phyloP scores from a whole-genome alignment of 2,113 vertebrate species.

The Otolemur garnettii region DNA sequence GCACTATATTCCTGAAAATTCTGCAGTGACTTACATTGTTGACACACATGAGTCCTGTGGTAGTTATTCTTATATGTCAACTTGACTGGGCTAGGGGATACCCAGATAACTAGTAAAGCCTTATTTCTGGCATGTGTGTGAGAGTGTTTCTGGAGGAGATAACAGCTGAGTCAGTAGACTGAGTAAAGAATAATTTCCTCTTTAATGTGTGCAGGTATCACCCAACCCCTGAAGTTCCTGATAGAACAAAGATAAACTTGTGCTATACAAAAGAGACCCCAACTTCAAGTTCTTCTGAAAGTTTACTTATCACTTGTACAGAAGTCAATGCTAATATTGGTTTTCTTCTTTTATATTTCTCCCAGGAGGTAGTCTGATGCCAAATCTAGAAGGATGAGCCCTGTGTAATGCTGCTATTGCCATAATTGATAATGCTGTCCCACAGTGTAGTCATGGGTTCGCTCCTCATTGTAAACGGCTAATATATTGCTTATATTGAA shows the following conservation, averaged over 20 bases:
- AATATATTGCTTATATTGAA: conserved; percentile 68
- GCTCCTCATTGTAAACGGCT: conserved; percentile 69
- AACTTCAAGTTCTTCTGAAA: conserved; percentile 15
- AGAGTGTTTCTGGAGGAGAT: not conserved
- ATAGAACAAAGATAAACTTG: not conserved
- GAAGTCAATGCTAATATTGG: conserved; percentile 27
- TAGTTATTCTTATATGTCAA: not conserved
- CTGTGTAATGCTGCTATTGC: conserved; percentile 22
- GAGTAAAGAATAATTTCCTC: not conserved
- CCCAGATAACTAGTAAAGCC: not conserved
- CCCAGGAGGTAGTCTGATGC: not conserved
- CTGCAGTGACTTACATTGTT: not conserved
- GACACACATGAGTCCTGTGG: not conserved
- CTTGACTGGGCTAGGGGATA: not conserved
- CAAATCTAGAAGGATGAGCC: conserved; percentile 43
- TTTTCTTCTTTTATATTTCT: conserved; percentile 35
- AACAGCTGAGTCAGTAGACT: not conserved
- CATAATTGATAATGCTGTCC: conserved; percentile 68
- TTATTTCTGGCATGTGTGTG: not conserved
- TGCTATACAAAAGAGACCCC: not conserved
- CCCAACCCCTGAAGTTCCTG: not conserved
- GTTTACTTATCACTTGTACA: not conserved
- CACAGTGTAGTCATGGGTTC: conserved; percentile 51
- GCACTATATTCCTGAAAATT: not conserved
- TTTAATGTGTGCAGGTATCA: not conserved